Percentiles rank a stretch among this genome's conserved stretches.
These are phyloP conservation scores for Fistularia tabacaria DNA, from an alignment of 2,797 vertebrate genomes.

Conservation along the genomic window DNA sequence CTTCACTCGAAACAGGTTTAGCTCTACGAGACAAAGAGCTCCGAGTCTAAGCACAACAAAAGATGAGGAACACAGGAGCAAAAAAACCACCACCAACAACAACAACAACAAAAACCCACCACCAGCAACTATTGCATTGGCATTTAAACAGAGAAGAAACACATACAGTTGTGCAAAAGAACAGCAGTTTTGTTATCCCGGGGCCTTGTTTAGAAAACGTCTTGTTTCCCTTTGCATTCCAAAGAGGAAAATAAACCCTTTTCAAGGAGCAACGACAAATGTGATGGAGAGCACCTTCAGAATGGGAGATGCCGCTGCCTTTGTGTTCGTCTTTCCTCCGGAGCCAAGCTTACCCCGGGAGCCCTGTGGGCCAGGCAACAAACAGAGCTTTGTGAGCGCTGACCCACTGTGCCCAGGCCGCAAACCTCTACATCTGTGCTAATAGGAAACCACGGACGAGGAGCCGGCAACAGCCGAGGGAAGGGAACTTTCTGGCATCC, in stretches of 20 bases:
- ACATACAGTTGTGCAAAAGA: conserved; percentile 51
- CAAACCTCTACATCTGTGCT: conserved; percentile 64
- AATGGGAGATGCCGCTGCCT: conserved; percentile 66
- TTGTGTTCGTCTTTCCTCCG: conserved; percentile 68
- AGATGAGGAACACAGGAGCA: conserved; percentile 43
- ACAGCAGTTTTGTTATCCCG: conserved; percentile 65
- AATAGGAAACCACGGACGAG: conserved; percentile 68
- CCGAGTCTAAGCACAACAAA: conserved; percentile 49
- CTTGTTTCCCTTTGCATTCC: conserved; percentile 59
- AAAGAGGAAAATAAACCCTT: conserved; percentile 64
- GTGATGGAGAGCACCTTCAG: conserved; percentile 63
- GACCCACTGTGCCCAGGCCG: conserved; percentile 70
- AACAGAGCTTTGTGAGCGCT: conserved; percentile 78
- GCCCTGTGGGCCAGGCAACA: conserved; percentile 82
- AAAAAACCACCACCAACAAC: conserved; percentile 13
- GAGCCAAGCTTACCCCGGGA: conserved; percentile 80
- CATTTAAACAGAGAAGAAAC: conserved; percentile 56
- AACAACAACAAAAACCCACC: conserved; percentile 26
- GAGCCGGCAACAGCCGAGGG: conserved; percentile 41
- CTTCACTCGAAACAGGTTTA: conserved; percentile 46
- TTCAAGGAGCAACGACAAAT: conserved; percentile 60
- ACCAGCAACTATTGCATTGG: conserved; percentile 60
- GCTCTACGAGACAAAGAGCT: conserved; percentile 42
- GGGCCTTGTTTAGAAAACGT: conserved; percentile 61
- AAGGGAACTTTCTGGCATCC: conserved; percentile 53